Evolutionary conservation across 2,113 vertebrate genomes (phyloP).

Genomic region (Meles meles): DNA sequence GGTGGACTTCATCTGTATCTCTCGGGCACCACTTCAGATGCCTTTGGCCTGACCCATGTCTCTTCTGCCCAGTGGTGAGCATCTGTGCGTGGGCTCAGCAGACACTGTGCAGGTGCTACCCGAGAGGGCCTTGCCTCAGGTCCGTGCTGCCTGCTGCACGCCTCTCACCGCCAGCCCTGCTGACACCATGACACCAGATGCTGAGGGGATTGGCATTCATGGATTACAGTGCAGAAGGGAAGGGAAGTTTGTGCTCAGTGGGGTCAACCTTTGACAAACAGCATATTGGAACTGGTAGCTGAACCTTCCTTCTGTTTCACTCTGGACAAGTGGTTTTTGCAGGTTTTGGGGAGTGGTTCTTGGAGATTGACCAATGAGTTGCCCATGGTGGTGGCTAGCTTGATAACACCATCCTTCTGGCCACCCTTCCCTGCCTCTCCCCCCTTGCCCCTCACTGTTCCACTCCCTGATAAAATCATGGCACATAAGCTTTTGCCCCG

Average conservation of each 20-base stretch:
- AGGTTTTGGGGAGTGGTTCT: neutral
- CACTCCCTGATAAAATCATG: neutral
- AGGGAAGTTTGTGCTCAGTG: neutral
- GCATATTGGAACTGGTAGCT: neutral
- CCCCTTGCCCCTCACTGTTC: too few relatives aligned
- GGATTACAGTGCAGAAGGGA: neutral
- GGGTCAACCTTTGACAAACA: neutral
- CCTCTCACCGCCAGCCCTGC: neutral
- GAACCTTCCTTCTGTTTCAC: neutral
- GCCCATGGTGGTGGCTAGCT: neutral
- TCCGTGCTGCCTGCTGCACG: neutral
- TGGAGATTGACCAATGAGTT: neutral
- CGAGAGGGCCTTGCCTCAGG: rapidly evolving
- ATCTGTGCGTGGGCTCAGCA: neutral
- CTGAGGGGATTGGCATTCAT: rapidly evolving
- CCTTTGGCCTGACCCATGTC: neutral
- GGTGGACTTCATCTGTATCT: neutral
- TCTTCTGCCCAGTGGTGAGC: neutral
- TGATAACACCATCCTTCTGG: neutral
- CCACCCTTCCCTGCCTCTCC: neutral
- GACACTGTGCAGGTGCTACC: rapidly evolving
- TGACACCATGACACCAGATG: neutral
- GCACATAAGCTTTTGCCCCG: neutral
- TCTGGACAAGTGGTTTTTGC: neutral
- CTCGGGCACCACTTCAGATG: neutral